These are phyloP conservation scores for Lagorchestes hirsutus DNA, from an alignment of 2,797 vertebrate genomes.

Conservation along the genomic window DNA sequence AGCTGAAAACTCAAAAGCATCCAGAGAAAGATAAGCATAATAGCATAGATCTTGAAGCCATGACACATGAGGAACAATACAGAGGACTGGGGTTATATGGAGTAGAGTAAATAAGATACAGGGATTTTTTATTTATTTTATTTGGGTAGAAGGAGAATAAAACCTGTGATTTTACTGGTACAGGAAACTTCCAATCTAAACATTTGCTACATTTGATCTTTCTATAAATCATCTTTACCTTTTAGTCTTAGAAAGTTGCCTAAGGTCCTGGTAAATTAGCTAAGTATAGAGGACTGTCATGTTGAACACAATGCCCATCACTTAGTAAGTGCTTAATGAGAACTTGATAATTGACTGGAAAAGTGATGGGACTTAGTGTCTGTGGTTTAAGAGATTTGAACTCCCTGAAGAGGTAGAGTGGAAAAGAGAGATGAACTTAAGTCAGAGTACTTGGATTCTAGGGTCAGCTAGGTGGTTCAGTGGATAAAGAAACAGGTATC, in stretches of 20 bases:
- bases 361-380: neutral
- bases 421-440: neutral
- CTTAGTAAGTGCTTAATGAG: neutral
- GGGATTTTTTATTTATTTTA: neutral
- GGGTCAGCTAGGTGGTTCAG: too few relatives aligned
- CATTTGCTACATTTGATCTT: neutral
- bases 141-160: neutral
- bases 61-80: neutral
- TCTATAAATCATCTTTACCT: neutral
- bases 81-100: neutral
- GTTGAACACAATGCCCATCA: neutral
- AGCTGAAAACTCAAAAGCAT: conserved; percentile 30
- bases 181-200: neutral
- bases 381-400: neutral
- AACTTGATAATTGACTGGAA: neutral
- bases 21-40: conserved; percentile 58
- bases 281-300: neutral
- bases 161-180: neutral
- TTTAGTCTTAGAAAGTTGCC: neutral
- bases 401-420: neutral
- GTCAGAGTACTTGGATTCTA: neutral
- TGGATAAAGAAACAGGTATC: too few relatives aligned
- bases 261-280: neutral
- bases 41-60: conserved; percentile 64
- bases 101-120: neutral